Evolutionary conservation across 2,113 vertebrate genomes (phyloP), one percentile per base, ranked within the genome.

Genomic region (Thalassoma bifasciatum): DNA sequence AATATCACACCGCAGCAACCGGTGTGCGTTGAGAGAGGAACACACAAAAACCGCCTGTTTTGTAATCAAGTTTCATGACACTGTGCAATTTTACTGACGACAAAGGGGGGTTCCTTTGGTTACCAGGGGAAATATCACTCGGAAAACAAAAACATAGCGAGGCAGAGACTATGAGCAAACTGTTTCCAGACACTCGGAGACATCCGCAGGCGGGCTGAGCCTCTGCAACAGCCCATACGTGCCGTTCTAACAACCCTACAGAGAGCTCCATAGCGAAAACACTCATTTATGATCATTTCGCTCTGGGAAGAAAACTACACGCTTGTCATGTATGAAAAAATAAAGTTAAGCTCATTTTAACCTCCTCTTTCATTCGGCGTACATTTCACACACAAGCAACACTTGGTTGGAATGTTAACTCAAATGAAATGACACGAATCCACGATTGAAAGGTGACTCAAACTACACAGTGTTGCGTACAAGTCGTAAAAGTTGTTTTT

Each of bases 101-200:
- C 17, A 62, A 36, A 21, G 34, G 46, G 11, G 34, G 46, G 9
- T 8, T 53, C 3, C 21, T 37, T 34, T 13, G 47, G 57, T 68
- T 37, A 74, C 72, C n/a, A 67, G 1, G 54, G 75, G 59, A 53
- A 71, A 72, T 24, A n/a, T 60, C 12, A 46, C 8, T 12, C 60
- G 66, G 74, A 64, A 76, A 82, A 60, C 67, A 61, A 71, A n/a
- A 59, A 59, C 38, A n/a, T 0, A 30, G 53, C 19, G n/a, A 64
- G 57, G 37, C 73, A 57, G 21, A 77, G 61, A 54, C 54, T 24
- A 16, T 74, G 44, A 73, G 53, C 62, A 73, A 86, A 86, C 46
- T 62, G 86, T 80, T 81, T 77, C 82, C 82, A 84, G 68, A 77
- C 84, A 52, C 58, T 10, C 50, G 23, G 62, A 81, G 56, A 50